A percentile compares a stretch with the other conserved stretches of the same genome.
These are phyloP conservation scores for Sisor rabdophorus DNA, from an alignment of 2,113 vertebrate species.

Conservation along the genomic window DNA sequence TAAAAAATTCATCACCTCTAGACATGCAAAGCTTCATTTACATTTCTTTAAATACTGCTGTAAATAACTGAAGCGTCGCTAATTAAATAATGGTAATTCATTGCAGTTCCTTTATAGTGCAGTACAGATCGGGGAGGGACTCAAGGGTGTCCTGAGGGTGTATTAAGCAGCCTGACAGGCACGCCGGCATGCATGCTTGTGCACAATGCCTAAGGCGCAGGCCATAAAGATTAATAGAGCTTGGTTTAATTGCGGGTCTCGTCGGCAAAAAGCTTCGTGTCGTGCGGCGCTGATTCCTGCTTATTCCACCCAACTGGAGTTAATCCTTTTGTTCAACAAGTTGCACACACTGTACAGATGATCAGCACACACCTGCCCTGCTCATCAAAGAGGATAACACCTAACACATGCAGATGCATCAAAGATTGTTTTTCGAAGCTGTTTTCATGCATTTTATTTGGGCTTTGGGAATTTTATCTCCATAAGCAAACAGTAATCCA, in stretches of 20 bases:
- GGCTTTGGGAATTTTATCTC: neutral
- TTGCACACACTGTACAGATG: constrained; percentile 2
- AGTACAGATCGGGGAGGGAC: constrained; percentile 34
- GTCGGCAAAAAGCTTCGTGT: constrained; percentile 50
- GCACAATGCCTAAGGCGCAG: constrained; percentile 55
- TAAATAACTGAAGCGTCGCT: constrained; percentile 57
- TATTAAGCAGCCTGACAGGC: constrained; percentile 59
- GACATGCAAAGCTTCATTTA: constrained; percentile 55
- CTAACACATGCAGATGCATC: constrained; percentile 3
- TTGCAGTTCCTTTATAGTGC: constrained; percentile 48
- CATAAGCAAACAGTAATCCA: neutral
- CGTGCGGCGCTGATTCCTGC: constrained; percentile 45
- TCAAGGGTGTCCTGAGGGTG: constrained; percentile 39
- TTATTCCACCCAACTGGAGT: constrained; percentile 55
- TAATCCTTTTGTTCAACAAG: constrained; percentile 29
- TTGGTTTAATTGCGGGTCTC: constrained; percentile 66
- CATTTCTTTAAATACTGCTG: constrained; percentile 57
- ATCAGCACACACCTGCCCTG: constrained; percentile 11
- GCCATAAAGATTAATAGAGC: constrained; percentile 66
- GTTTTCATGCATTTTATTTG: neutral
- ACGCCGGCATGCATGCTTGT: constrained; percentile 32
- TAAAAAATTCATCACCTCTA: constrained; percentile 59
- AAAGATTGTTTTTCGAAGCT: neutral
- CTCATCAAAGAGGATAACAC: constrained; percentile 5
- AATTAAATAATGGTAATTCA: constrained; percentile 64